These are phyloP conservation scores for Eolophus roseicapilla DNA, from an alignment of 2,113 vertebrate species.

Conservation along the genomic window DNA sequence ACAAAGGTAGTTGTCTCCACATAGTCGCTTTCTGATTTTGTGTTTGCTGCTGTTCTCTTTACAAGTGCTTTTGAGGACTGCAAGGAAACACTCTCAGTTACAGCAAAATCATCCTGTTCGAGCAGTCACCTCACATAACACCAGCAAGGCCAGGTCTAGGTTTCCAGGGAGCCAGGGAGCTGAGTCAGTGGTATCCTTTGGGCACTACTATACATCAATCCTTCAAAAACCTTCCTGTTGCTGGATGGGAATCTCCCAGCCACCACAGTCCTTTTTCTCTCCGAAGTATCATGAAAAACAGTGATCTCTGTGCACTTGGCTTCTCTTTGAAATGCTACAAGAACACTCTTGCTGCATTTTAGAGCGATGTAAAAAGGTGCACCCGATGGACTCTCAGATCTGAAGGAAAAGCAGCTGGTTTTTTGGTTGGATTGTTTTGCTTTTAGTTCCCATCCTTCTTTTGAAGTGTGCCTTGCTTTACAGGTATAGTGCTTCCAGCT, in stretches of 20 bases:
- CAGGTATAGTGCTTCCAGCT: not conserved
- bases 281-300: not conserved
- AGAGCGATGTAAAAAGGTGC: not conserved
- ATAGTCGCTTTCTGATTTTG: not conserved
- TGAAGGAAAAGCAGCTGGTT: constrained; percentile 7
- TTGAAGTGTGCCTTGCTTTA: constrained; percentile 24
- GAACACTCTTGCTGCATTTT: constrained; percentile 21
- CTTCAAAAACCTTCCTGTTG: not conserved
- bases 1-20: not conserved
- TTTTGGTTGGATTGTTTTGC: not conserved
- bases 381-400: not conserved
- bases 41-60: not conserved
- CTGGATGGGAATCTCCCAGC: not conserved
- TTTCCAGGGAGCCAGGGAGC: constrained; percentile 8
- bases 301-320: not conserved
- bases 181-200: not conserved
- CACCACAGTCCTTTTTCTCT: not conserved
- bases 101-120: not conserved
- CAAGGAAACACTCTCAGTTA: not conserved
- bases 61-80: not conserved
- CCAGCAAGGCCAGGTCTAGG: not conserved
- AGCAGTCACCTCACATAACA: not conserved
- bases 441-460: not conserved
- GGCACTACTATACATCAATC: not conserved
- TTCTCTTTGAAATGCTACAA: constrained; percentile 55